A percentile compares a stretch with the other conserved stretches of the same genome.
phyloP scores from a whole-genome alignment of 2,888 invertebrate genomes.

The Rhagium mordax region DNA sequence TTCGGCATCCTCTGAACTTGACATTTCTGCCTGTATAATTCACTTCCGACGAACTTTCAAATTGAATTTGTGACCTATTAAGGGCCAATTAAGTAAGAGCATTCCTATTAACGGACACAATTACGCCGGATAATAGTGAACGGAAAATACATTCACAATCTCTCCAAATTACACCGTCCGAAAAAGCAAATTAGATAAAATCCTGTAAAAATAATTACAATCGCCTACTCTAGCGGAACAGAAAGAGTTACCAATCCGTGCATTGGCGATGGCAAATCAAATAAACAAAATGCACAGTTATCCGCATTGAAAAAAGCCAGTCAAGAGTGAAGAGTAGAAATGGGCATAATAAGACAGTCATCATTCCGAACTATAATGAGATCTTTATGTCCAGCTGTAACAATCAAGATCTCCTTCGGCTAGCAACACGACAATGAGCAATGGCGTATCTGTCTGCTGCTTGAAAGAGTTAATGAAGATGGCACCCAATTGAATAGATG shows the following conservation, averaged over 20 bases:
- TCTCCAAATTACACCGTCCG: neutral
- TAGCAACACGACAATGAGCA: neutral
- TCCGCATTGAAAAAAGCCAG: slow-evolving; percentile 36
- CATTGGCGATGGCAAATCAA: slow-evolving; percentile 29
- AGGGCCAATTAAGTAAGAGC: no score
- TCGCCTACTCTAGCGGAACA: slow-evolving; percentile 4
- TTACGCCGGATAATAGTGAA: neutral
- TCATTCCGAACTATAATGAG: slow-evolving; percentile 22
- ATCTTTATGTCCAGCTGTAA: slow-evolving; percentile 20
- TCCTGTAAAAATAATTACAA: slow-evolving; percentile 13
- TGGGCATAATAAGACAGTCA: slow-evolving; percentile 29
- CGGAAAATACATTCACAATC: neutral
- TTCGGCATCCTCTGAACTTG: no score
- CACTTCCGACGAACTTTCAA: no score
- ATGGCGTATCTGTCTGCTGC: neutral
- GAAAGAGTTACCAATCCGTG: slow-evolving; percentile 5
- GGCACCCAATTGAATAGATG: neutral
- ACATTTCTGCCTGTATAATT: no score
- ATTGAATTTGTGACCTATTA: neutral
- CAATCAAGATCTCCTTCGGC: neutral
- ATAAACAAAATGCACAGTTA: slow-evolving; percentile 36
- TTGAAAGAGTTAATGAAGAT: neutral
- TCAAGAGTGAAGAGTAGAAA: slow-evolving; percentile 26
- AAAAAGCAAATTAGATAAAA: neutral
- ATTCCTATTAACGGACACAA: neutral